phyloP scores from a whole-genome alignment of 1,140 invertebrate genomes.

The Papilio polyxenes region DNA sequence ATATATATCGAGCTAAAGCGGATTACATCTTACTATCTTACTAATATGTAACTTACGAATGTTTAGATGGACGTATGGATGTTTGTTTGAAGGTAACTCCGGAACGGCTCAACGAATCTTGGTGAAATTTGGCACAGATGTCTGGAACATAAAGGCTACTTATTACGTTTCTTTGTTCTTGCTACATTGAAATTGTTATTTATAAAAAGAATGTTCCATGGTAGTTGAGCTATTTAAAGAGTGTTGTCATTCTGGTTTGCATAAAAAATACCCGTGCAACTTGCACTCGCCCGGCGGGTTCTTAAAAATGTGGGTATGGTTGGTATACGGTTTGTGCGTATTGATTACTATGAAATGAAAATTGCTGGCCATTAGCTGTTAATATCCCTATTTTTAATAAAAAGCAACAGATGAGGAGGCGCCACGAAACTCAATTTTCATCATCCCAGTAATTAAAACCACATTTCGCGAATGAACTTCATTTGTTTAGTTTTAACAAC shows the following conservation, averaged over 20 bases:
- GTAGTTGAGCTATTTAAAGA: conserved; percentile 19
- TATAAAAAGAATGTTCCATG: not conserved
- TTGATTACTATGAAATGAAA: conserved; percentile 6
- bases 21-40: too few species aligned
- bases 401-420: not conserved
- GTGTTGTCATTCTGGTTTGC: not conserved
- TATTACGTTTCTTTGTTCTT: not conserved
- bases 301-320: not conserved
- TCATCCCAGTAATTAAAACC: not conserved
- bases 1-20: too few species aligned
- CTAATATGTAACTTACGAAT: too few species aligned
- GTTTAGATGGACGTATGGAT: too few species aligned
- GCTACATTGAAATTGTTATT: not conserved
- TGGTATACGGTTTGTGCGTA: not conserved
- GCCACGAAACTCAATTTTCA: not conserved
- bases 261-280: not conserved
- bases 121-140: too few species aligned
- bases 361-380: not conserved
- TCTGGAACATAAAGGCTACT: not conserved
- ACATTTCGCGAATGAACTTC: not conserved
- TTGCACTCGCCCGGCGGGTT: not conserved
- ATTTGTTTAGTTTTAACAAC: too few species aligned
- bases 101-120: too few species aligned
- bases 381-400: not conserved
- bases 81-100: too few species aligned